These are phyloP conservation scores for Furcula furcula DNA, from an alignment of 2,888 invertebrate genomes.

Conservation along the genomic window DNA sequence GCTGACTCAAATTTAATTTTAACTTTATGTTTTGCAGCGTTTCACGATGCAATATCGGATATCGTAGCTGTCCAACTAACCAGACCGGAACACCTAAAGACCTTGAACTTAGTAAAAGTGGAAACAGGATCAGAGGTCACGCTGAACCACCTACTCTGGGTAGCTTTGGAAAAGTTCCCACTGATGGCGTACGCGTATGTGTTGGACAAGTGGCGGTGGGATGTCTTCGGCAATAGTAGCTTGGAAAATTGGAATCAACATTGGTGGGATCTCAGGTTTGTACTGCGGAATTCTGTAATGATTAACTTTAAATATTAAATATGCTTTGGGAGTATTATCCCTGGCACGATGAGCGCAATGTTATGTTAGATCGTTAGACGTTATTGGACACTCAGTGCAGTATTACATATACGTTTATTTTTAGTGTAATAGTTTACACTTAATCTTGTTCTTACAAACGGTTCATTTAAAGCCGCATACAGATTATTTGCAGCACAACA, in stretches of 20 bases:
- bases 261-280: constrained; percentile 72
- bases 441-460: too few species aligned
- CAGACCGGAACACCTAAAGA: constrained; percentile 73
- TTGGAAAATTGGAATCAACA: constrained; percentile 65
- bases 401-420: too few species aligned
- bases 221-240: constrained; percentile 59
- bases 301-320: too few species aligned
- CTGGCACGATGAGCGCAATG: too few species aligned
- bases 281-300: background rate
- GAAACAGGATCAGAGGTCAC: constrained; percentile 56
- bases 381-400: too few species aligned
- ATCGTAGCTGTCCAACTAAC: constrained; percentile 82
- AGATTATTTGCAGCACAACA: too few species aligned
- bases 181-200: constrained; percentile 70
- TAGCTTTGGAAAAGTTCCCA: constrained; percentile 69
- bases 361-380: too few species aligned
- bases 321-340: too few species aligned
- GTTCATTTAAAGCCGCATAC: too few species aligned
- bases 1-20: too few species aligned
- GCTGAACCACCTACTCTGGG: constrained; percentile 66
- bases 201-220: constrained; percentile 73
- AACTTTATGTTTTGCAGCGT: constrained; percentile 72
- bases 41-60: constrained; percentile 85
- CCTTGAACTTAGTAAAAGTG: constrained; percentile 60
- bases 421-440: too few species aligned